A percentile compares a stretch with the other conserved stretches of the same genome.
Conservation (phyloP, 2,797 vertebrate species). For the Poeciliopsis paucimaculata region DNA sequence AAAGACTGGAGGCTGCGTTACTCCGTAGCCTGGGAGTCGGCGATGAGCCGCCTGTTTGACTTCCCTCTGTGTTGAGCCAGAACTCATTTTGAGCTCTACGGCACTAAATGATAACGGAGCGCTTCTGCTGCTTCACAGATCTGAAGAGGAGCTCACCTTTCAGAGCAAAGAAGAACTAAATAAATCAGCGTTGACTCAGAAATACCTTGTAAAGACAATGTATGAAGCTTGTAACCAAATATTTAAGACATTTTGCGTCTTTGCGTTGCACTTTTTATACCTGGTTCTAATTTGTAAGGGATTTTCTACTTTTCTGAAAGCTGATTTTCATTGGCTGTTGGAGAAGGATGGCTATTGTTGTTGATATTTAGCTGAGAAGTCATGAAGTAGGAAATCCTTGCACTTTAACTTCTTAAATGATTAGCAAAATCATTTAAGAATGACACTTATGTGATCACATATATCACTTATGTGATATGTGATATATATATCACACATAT, state of each 20-base stretch:
- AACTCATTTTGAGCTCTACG: slow-evolving; percentile 43
- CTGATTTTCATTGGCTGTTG: background rate
- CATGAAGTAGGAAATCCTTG: background rate
- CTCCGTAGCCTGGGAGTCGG: slow-evolving; percentile 12
- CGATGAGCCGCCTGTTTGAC: slow-evolving; percentile 47
- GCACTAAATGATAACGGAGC: slow-evolving; percentile 21
- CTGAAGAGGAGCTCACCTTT: slow-evolving; percentile 1
- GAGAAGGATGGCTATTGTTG: background rate
- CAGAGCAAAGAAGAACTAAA: slow-evolving; percentile 7
- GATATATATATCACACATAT: no score
- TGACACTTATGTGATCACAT: no score
- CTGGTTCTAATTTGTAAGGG: background rate
- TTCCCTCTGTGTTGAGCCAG: slow-evolving; percentile 16
- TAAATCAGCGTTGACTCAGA: background rate
- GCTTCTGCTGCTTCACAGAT: slow-evolving; percentile 21
- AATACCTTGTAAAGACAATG: background rate
- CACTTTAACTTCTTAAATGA: no score
- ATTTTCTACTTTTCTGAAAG: background rate
- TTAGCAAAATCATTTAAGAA: no score
- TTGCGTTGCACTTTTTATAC: background rate
- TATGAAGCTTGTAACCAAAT: background rate
- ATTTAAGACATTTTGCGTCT: background rate
- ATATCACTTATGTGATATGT: no score
- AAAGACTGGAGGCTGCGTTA: slow-evolving; percentile 33
- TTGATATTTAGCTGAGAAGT: background rate